phyloP scores from a whole-genome alignment of 2,113 vertebrate species.

The Myrmecophaga tridactyla region DNA sequence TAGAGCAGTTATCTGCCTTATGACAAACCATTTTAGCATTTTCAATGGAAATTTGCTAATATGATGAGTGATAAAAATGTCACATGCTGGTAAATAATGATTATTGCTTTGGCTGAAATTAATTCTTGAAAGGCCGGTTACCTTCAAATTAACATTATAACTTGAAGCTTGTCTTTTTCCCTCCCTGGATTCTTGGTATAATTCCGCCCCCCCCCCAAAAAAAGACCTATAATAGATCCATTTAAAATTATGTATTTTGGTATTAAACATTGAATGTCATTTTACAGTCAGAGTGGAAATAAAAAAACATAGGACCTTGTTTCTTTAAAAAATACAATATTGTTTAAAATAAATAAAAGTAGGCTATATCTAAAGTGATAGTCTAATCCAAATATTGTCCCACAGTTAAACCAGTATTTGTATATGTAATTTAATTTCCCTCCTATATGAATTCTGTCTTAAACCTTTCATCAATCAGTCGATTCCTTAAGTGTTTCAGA shows the following conservation, averaged over 20 bases:
- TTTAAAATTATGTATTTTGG: constrained; percentile 43
- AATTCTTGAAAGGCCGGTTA: constrained; percentile 87
- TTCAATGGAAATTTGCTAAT: constrained; percentile 88
- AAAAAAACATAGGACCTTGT: not conserved
- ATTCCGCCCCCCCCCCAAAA: no score
- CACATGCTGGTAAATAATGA: constrained; percentile 88
- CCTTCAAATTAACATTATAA: constrained; percentile 89
- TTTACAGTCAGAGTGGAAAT: constrained; percentile 11
- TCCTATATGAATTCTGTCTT: constrained; percentile 31
- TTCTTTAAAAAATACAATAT: constrained; percentile 19
- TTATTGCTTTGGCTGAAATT: constrained; percentile 88
- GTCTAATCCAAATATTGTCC: constrained; percentile 47
- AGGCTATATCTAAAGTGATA: not conserved
- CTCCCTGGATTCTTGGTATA: constrained; percentile 50
- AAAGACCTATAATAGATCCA: constrained; percentile 42
- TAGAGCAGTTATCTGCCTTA: constrained; percentile 87
- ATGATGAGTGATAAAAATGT: constrained; percentile 90
- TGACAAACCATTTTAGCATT: constrained; percentile 91
- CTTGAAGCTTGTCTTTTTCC: constrained; percentile 78
- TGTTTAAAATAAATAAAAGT: constrained; percentile 50
- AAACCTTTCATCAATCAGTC: constrained; percentile 38
- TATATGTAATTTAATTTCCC: constrained; percentile 8
- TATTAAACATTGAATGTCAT: not conserved
- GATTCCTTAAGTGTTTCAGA: constrained; percentile 29
- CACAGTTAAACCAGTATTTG: not conserved